Base-by-base conservation (phyloP, 2,797 vertebrate genomes). In the Poecilia picta region DNA sequence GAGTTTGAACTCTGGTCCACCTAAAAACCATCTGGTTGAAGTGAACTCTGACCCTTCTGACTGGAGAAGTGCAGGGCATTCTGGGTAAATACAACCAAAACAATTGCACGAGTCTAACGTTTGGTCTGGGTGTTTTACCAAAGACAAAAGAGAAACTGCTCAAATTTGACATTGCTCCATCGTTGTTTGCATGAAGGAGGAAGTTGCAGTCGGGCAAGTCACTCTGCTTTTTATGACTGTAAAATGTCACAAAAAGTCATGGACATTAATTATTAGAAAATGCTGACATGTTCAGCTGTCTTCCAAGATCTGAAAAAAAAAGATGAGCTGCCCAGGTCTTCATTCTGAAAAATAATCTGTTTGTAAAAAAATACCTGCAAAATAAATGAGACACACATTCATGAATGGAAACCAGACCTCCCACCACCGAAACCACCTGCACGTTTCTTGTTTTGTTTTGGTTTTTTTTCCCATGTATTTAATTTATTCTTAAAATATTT, bases 401-500 rank as follows among this genome's bases (percentile, higher is more conserved):
- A 73, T 78, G 31, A 49, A 72, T 75, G 72, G 36, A 73, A 64
- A 78, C 16, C 33, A 43, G 23, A n/a, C 12, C 2, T 70, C 23
- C 39, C 23, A n/a, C 23, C 36, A 51, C 49, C 20, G 1, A 51
- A 78, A 89, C 80, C 79, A 83, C 88, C 84, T 91, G 87, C 68
- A 87, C 70, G n/a, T 86, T 93, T 55, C 13, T 15, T 46, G 45
- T 49, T 15, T 5, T 20, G 2, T 28, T 49, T 16, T 1, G n/a
- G n/a, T 20, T 51, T 12, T 25, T 94, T 79, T 94, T 89, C 94
- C 94, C 90, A 93, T 91, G 90, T 94, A 93, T 94, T 96, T 95
- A 93, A 94, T 95, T 95, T 95, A 96, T 96, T 96, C 92, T 95
- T 95, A 95, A 96, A 96, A 96, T 95, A 95, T 93, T 92, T 92